Base-by-base conservation (phyloP, 2,888 invertebrate species). In the Eurois occulta region DNA sequence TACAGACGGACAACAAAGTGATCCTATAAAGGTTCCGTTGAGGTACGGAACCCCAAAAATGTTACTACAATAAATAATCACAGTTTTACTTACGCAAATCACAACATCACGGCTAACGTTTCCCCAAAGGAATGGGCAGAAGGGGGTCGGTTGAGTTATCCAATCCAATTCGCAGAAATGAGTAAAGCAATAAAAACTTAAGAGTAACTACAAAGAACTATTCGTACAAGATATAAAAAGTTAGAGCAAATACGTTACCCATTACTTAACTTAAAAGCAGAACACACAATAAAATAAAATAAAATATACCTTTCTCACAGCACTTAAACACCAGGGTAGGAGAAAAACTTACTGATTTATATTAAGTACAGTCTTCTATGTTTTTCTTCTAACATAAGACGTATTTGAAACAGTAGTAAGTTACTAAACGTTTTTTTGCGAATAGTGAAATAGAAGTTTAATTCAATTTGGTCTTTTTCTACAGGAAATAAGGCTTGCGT, bases 251-350 rank as follows among this genome's bases (percentile, higher is more conserved):
- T 21, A 78, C 21, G 4, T 21, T 35, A 21, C 5, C 62, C 38
- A 64, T 68, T 52, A 77, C 46, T 67, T 64, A 28, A 32, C 38
- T 55, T 65, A 58, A 72, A 65, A 78, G 46, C 65, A 28, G 5
- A 58, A 48, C 21, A 41, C 18, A 65, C 65, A 66, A 48, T 66
- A 79, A 66, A 79, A 38, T 66, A 58, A 52, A 78, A 78, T n/a
- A 71, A 66, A 78, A 58, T 10, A 65, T 13, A 71, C 65, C 60
- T 62, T 48, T 52, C 13, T 62, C 18, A 46, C 13, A 48, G 65
- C 79, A 72, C 72, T 72, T 72, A 28, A 52, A 69, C 46, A 62
- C 60, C 2, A n/a, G 55, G 11, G 32, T 66, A 21, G 5, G 24
- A 72, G 65, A 72, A 58, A 78, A 64, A 46, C 18, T 43, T 10